Evolutionary conservation across 2,113 vertebrate species (phyloP), one percentile per base, ranked within the genome.

Genomic region (Pholis gunnellus): DNA sequence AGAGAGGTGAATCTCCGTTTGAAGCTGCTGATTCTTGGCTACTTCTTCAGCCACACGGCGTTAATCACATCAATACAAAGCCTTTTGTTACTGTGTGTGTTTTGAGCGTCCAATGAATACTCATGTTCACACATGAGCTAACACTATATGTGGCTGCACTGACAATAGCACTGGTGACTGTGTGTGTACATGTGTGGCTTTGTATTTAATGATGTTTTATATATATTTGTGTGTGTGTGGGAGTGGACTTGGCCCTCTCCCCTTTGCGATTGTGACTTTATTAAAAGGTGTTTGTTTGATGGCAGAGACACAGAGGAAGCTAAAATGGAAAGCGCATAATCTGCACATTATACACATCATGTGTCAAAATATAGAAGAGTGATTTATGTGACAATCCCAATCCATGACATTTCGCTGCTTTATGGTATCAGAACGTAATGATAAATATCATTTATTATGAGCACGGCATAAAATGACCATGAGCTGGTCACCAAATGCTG

Each of bases 181-280:
- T 84, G 71, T 76, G 72, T 70, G 36, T 72, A 56, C 29, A 50
- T 60, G 75, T 85, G 78, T n/a, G 20, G 25, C 71, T 73, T 64
- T 81, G 78, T 82, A 73, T 81, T 76, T 85, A 73, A 69, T 73
- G 72, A 75, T 50, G 82, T 57, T 82, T 77, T 79, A 20, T 50
- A 31, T 74, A 29, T 78, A 13, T 67, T 27, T 94, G 20, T 74
- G n/a, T 93, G 91, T 86, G 73, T 88, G 86, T 78, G 81, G 18
- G 95, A 94, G 94, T 95, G 95, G 96, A 96, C 97, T 95, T 94
- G 95, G 95, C 94, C 95, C 93, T 96, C 92, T 96, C 95, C 95
- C 96, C 95, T 96, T 96, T 95, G 94, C 95, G 95, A 95, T 94
- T 94, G 90, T 93, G 96, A 94, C 92, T 96, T 96, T 95, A 94